Percentiles rank a stretch among this genome's conserved stretches.
phyloP scores from a whole-genome alignment of 2,797 vertebrate genomes.

The Hypotaenidia philippensis region DNA sequence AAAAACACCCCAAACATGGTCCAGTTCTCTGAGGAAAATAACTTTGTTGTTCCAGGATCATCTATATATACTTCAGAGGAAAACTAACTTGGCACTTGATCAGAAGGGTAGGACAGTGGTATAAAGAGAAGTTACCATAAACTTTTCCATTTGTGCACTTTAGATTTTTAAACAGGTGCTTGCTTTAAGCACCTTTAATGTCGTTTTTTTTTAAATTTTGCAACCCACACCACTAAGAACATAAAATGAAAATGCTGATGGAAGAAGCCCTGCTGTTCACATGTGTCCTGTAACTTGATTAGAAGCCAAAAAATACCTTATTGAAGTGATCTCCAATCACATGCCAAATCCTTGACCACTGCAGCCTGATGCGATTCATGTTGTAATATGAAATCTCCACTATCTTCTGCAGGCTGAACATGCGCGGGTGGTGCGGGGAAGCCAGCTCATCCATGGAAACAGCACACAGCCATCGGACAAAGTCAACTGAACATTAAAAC shows the following conservation, averaged over 20 bases:
- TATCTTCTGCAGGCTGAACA: conserved; percentile 98
- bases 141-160: background rate
- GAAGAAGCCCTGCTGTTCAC: background rate
- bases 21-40: background rate
- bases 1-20: background rate
- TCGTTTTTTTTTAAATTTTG: background rate
- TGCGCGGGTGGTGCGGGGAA: conserved; percentile 92
- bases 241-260: background rate
- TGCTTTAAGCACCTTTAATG: background rate
- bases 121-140: background rate
- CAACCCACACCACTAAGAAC: background rate
- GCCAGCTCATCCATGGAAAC: conserved; percentile 98
- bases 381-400: conserved; percentile 98
- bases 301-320: conserved; percentile 82
- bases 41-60: background rate
- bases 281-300: background rate
- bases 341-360: conserved; percentile 98
- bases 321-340: conserved; percentile 98
- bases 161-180: background rate
- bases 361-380: conserved; percentile 96
- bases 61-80: background rate
- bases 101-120: background rate
- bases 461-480: conserved; percentile 94
- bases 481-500: conserved; percentile 87
- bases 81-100: background rate